Percentiles rank a stretch among this genome's conserved stretches.
Evolutionary conservation across 2,888 invertebrate species (phyloP).

Genomic region (Ennomos erosarius): DNA sequence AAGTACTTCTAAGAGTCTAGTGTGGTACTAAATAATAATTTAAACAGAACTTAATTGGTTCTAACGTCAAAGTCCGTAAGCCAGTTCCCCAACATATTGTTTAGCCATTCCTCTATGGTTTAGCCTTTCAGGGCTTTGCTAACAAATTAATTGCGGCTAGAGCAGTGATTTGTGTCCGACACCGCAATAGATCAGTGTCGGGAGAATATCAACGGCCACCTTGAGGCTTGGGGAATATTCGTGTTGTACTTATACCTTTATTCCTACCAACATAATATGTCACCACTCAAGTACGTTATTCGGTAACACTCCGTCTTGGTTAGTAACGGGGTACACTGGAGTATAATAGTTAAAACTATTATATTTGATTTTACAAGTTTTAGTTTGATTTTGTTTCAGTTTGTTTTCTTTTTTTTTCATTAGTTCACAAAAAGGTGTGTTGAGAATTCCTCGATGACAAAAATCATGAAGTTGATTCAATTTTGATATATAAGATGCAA

Average conservation of each 20-base stretch:
- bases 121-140: conserved; percentile 8
- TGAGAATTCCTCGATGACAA: no score
- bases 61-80: neutral
- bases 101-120: conserved; percentile 2
- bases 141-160: conserved; percentile 34
- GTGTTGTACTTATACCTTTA: conserved; percentile 5
- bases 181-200: conserved; percentile 27
- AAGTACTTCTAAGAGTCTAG: no score
- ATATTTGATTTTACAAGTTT: no score
- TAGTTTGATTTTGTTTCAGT: no score
- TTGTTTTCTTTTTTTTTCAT: no score
- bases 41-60: neutral
- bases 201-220: conserved; percentile 23
- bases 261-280: conserved; percentile 2
- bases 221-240: conserved; percentile 22
- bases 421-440: no score
- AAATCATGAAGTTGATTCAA: no score
- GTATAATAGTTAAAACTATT: no score
- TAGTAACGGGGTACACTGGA: conserved; percentile 3
- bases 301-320: no score
- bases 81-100: conserved; percentile 6
- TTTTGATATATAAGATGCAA: no score
- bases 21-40: neutral
- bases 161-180: conserved; percentile 35
- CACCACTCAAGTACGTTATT: conserved; percentile 14